Conservation (phyloP, 2,797 vertebrate genomes). For the Trematomus bernacchii region DNA sequence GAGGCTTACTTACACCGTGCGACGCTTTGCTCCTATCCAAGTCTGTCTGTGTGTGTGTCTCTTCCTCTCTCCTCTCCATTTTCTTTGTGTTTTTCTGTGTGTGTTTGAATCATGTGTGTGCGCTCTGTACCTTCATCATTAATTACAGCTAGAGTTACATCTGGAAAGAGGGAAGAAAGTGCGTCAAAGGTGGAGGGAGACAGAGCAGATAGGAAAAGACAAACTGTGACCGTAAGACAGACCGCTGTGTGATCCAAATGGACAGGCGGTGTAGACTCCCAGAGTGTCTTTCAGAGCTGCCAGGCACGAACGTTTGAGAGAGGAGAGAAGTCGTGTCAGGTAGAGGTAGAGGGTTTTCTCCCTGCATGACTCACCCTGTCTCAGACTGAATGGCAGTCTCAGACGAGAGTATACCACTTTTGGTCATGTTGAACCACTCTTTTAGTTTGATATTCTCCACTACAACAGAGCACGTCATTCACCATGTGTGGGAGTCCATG, state of each 20-base stretch:
- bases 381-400: conserved; percentile 23
- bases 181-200: background rate
- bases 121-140: conserved; percentile 31
- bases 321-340: conserved; percentile 51
- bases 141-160: conserved; percentile 21
- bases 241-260: conserved; percentile 52
- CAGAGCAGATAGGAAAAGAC: conserved; percentile 51
- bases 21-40: conserved; percentile 39
- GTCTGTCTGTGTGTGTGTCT: conserved; percentile 21
- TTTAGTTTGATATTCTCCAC: background rate
- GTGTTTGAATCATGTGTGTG: conserved; percentile 44
- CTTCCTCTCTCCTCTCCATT: conserved; percentile 9
- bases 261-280: conserved; percentile 45
- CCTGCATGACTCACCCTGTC: conserved; percentile 58
- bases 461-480: conserved; percentile 10
- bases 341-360: conserved; percentile 44
- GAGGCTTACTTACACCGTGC: conserved; percentile 35
- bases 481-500: background rate
- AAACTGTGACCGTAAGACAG: conserved; percentile 53
- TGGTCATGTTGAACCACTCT: conserved; percentile 29
- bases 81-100: conserved; percentile 36
- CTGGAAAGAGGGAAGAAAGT: conserved; percentile 14
- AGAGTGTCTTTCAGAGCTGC: conserved; percentile 50
- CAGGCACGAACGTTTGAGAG: conserved; percentile 39
- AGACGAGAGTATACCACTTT: conserved; percentile 26